Base-by-base conservation (phyloP, 2,797 vertebrate genomes). In the Columba guinea region DNA sequence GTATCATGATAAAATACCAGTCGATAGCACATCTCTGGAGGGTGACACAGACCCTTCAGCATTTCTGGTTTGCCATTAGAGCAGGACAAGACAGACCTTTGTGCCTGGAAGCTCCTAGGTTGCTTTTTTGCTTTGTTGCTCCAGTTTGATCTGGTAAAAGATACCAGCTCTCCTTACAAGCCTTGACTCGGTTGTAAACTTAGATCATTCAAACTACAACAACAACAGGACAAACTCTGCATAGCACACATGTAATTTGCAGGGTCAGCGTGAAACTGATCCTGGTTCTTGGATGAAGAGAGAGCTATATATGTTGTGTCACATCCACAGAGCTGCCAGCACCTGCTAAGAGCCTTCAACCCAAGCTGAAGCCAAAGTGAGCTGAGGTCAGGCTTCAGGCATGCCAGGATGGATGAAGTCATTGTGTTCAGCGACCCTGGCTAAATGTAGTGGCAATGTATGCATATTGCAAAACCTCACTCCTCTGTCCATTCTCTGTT, bases 291-390 rank as follows among this genome's bases (percentile, higher is more conserved):
- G 88, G 88, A 95, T 95, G 93, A 89, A 89, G 94, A 82, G 46
- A 89, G 80, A 87, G 84, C 95, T 95, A 94, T 96, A 96, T 91
- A 96, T 89, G 87, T 93, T 97, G 87, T 96, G 95, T 96, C 94
- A 94, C 94, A 95, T 89, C 94, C 90, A 93, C 9, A 0, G 86
- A 87, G 90, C 93, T 93, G 93, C 95, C 90, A 95, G 90, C 96
- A 96, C 94, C 96, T 96, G 95, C 90, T 95, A 95, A 94, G 95
- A 96, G 85, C 91, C 95, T 95, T 95, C 96, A 97, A 87, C 86
- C 87, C 60, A 56, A 93, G 64, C 52, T 82, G 91, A 94, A 94
- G 87, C 90, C 94, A 87, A 93, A 94, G 94, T 88, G 95, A 96
- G 85, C 83, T 95, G 91, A 95, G 93, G 93, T 94, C 93, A 94